Conservation (phyloP, 2,888 invertebrate genomes). For the Synergus gifuensis region DNA sequence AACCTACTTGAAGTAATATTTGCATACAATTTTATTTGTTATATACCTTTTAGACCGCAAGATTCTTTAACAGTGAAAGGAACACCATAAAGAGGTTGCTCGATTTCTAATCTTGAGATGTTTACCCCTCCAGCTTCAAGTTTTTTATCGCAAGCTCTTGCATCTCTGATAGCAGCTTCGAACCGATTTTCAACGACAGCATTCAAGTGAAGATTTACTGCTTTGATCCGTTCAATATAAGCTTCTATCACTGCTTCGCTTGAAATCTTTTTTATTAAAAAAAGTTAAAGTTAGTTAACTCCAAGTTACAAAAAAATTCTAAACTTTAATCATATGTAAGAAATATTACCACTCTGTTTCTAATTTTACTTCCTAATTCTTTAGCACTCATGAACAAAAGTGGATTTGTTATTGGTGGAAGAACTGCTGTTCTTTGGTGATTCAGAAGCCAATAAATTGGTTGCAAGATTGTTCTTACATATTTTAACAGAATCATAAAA, state of each 20-base stretch:
- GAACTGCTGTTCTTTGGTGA: constrained; percentile 41
- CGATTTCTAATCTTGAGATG: constrained; percentile 82
- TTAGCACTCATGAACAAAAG: constrained; percentile 67
- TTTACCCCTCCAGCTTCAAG: constrained; percentile 81
- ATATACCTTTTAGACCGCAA: constrained; percentile 85
- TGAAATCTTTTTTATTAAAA: constrained; percentile 79
- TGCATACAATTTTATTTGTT: not conserved
- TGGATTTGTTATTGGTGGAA: constrained; percentile 64
- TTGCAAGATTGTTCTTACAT: constrained; percentile 27
- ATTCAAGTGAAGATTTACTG: constrained; percentile 89
- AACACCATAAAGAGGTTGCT: constrained; percentile 89
- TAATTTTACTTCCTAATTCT: constrained; percentile 67
- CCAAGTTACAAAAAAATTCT: not conserved
- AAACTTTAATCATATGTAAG: not conserved
- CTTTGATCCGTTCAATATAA: constrained; percentile 87
- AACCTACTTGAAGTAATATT: no score
- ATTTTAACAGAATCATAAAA: not conserved
- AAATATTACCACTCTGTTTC: constrained; percentile 66
- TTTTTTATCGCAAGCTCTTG: constrained; percentile 85
- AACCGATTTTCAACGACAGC: constrained; percentile 90
- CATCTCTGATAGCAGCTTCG: constrained; percentile 86
- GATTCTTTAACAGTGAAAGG: constrained; percentile 93
- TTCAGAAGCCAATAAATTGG: constrained; percentile 50
- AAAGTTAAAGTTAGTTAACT: not conserved
- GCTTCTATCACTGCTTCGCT: constrained; percentile 85